phyloP scores from a whole-genome alignment of 2,113 vertebrate genomes.

The Lates calcarifer region DNA sequence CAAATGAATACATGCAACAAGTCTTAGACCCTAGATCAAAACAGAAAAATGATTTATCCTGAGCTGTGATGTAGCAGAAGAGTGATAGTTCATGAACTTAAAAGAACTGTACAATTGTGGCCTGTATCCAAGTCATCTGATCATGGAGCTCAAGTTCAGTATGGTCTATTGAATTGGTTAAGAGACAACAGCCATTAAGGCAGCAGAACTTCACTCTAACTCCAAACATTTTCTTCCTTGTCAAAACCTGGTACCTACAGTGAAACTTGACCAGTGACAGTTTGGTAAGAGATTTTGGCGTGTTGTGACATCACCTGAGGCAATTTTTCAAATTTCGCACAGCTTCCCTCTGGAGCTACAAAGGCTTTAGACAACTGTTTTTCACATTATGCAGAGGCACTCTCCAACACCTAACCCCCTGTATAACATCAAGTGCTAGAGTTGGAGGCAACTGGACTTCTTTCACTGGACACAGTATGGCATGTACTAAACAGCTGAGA shows the following conservation, averaged over 20 bases:
- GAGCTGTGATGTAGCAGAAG: neutral
- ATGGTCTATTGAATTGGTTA: too few species aligned
- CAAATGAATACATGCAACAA: neutral
- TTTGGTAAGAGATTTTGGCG: neutral
- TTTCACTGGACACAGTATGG: neutral
- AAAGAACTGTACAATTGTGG: too few species aligned
- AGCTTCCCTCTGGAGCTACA: neutral
- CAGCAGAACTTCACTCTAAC: too few species aligned
- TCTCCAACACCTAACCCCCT: neutral
- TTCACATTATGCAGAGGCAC: neutral
- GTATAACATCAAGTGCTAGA: neutral
- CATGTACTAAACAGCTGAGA: neutral
- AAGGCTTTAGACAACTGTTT: neutral
- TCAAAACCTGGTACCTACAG: neutral
- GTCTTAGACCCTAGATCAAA: neutral
- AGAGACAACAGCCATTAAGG: too few species aligned
- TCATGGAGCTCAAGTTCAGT: too few species aligned
- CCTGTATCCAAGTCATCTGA: too few species aligned
- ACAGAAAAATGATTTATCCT: neutral
- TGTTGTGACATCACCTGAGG: too few species aligned
- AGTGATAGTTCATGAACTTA: too few species aligned
- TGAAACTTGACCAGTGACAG: too few species aligned
- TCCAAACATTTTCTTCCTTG: neutral
- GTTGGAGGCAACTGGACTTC: too few species aligned
- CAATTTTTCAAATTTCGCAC: neutral